Base-by-base conservation (phyloP, 2,113 vertebrate species). In the Callipepla squamata region DNA sequence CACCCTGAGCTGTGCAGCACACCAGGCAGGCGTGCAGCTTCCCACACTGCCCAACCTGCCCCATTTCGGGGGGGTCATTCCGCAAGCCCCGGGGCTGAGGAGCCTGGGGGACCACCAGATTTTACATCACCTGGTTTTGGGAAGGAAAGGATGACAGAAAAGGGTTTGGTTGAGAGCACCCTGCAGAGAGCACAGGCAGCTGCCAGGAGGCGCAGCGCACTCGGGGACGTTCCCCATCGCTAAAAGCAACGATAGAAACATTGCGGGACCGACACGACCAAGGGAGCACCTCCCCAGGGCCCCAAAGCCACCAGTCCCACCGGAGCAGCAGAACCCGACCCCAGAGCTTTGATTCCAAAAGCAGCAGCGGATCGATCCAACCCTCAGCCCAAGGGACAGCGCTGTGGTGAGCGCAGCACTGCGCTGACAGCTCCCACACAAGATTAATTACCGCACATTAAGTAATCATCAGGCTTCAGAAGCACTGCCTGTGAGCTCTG, bases 191-290 rank as follows among this genome's bases (percentile, higher is more conserved):
- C 22, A 12, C 45, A 38, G n/a, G n/a, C 2, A 10, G 65, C 72
- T 90, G 85, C 22, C 6, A 4, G 74, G 62, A 92, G 45, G 45
- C 3, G 3, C 9, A 55, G 22, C 15, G 18, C 5, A 0, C 36
- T 26, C 30, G 13, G 65, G 61, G 15, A 62, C 8, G 13, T 7
- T 58, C 25, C 28, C 20, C 67, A 58, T 23, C 50, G 5, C 61
- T 19, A 5, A 19, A 40, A 26, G 63, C 44, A 61, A 6, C 17
- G 6, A 53, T 0, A 4, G 82, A 50, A 90, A 47, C 1, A 1
- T 5, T 23, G 55, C 23, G 14, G 76, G 18, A 45, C 10, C 16
- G 38, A 28, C 0, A 0, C 2, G 42, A 83, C 22, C 6, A 5
- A 48, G 58, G 25, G 3, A 8, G 80, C 51, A 55, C 20, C 90